phyloP scores from a whole-genome alignment of 2,888 invertebrate species.

The Augochlorella aurata region DNA sequence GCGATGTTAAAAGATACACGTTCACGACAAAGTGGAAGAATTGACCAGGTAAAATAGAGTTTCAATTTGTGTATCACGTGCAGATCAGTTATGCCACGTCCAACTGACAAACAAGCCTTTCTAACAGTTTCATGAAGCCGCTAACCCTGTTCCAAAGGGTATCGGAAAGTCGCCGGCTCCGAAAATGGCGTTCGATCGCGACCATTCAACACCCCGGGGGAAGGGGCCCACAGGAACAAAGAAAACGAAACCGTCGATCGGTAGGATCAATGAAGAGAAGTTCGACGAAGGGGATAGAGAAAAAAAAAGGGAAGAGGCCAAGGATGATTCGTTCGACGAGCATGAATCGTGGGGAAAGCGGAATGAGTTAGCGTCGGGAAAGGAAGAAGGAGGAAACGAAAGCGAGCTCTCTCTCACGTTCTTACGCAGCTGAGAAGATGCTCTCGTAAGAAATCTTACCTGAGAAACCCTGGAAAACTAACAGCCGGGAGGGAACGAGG shows the following conservation, averaged over 20 bases:
- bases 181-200: too few relatives aligned
- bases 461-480: conserved; percentile 57
- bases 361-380: conserved; percentile 39
- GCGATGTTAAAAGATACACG: too few relatives aligned
- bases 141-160: too few relatives aligned
- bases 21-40: too few relatives aligned
- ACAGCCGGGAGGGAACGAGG: neutral
- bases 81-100: too few relatives aligned
- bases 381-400: conserved; percentile 58
- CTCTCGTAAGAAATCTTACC: conserved; percentile 57
- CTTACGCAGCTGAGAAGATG: conserved; percentile 59
- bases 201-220: too few relatives aligned
- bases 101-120: too few relatives aligned
- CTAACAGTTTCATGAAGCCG: too few relatives aligned
- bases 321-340: neutral
- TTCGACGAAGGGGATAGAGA: neutral
- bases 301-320: neutral
- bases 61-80: too few relatives aligned
- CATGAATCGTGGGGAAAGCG: conserved; percentile 53
- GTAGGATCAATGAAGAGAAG: neutral
- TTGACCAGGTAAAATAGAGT: too few relatives aligned
- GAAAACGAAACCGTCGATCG: neutral
- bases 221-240: too few relatives aligned
- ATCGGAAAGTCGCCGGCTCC: too few relatives aligned
- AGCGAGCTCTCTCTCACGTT: conserved; percentile 57